These are phyloP conservation scores for Saccostrea glomerata DNA, from an alignment of 1,140 invertebrate genomes.

Conservation along the genomic window DNA sequence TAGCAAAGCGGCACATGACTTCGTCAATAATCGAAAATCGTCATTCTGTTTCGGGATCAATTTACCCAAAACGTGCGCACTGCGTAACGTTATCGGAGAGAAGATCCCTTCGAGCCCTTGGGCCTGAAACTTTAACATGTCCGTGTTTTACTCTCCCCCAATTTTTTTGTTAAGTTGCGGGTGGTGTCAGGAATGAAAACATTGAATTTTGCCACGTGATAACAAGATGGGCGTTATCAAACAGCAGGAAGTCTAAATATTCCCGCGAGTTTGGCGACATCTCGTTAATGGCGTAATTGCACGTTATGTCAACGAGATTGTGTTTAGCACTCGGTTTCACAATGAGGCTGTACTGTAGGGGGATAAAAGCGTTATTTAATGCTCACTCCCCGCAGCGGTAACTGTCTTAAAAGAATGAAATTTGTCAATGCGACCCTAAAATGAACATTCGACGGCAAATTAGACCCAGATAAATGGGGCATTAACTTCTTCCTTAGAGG, in stretches of 20 bases:
- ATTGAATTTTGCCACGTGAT: conserved; percentile 12
- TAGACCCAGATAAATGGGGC: conserved; percentile 28
- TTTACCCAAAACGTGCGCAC: not conserved
- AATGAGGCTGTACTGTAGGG: not conserved
- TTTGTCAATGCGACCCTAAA: conserved; percentile 27
- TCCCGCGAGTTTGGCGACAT: conserved; percentile 27
- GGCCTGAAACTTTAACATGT: not conserved
- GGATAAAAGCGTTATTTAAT: conserved; percentile 21
- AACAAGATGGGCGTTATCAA: conserved; percentile 16
- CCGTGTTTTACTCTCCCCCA: not conserved
- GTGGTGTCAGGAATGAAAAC: conserved; percentile 10
- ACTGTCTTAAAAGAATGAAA: conserved; percentile 35
- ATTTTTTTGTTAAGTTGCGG: conserved; percentile 16
- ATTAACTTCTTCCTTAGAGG: conserved; percentile 19
- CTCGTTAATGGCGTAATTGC: conserved; percentile 34
- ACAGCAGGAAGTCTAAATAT: conserved; percentile 12
- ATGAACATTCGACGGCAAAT: conserved; percentile 36
- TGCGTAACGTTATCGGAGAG: not conserved
- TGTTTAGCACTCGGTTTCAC: conserved; percentile 19
- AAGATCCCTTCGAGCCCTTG: not conserved
- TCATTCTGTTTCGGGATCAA: not conserved
- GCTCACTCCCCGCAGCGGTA: not conserved
- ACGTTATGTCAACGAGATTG: conserved; percentile 35
- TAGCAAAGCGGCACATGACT: conserved; percentile 19
- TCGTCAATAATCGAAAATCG: not conserved